Evolutionary conservation across 2,888 invertebrate genomes (phyloP).

Genomic region (Eupelmus urozonus): DNA sequence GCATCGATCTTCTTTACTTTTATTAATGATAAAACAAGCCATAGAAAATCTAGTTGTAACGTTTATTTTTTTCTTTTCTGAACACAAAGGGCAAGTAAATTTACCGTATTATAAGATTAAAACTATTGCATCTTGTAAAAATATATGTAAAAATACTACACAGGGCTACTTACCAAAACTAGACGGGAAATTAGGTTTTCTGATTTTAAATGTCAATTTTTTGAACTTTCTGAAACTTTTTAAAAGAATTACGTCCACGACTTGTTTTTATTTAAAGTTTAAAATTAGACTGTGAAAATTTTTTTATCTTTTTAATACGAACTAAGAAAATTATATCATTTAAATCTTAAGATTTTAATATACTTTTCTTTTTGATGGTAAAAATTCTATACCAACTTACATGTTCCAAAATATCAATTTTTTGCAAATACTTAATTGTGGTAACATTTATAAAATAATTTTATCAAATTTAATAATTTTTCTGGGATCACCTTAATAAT

Average conservation of each 20-base stretch:
- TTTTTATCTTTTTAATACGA: too few relatives aligned
- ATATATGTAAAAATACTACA: background rate
- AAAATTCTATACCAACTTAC: slow-evolving; percentile 12
- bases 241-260: background rate
- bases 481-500: too few relatives aligned
- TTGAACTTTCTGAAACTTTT: background rate
- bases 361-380: background rate
- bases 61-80: slow-evolving; percentile 29
- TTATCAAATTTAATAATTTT: background rate
- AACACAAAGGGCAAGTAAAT: slow-evolving; percentile 7
- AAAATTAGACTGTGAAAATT: background rate
- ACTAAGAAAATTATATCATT: background rate
- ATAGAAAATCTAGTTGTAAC: slow-evolving; percentile 22
- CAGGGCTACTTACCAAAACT: slow-evolving; percentile 31
- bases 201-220: background rate
- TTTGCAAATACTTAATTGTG: background rate
- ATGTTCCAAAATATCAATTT: background rate
- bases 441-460: background rate
- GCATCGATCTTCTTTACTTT: slow-evolving; percentile 29
- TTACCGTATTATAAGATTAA: background rate
- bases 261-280: slow-evolving; percentile 2
- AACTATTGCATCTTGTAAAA: background rate
- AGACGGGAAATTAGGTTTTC: slow-evolving; percentile 50
- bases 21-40: slow-evolving; percentile 36
- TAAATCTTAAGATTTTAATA: background rate